Evolutionary conservation across 2,888 invertebrate genomes (phyloP), one percentile per base, ranked within the genome.

Genomic region (Caenorhabditis parvicauda): DNA sequence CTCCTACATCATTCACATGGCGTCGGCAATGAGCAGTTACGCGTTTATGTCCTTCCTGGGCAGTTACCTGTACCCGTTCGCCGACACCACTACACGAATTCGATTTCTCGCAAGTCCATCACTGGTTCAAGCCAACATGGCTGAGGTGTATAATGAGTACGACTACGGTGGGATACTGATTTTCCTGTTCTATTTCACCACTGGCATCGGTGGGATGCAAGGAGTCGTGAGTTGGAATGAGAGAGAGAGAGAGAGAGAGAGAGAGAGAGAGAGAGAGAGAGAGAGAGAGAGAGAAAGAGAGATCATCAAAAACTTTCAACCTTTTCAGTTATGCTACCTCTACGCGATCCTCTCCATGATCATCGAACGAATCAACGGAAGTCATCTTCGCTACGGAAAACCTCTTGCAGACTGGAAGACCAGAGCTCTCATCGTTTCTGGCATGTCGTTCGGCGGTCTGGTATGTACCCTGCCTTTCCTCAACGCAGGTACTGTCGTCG

Each of bases 291-390:
- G n/a, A n/a, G 35, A n/a, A 32, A 32, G 9, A n/a, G 35, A 9
- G 35, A 32, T 9, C n/a, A 12, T n/a, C 35, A 32, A 32, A 9
- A n/a, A 32, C 35, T 32, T n/a, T n/a, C 35, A 32, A 32, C 35
- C 9, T 32, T 32, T 32, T n/a, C 35, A 32, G 35, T 9, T n/a
- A n/a, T 12, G 9, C 35, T 32, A 32, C 35, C 9, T 32, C 35
- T 32, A n/a, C 9, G 35, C n/a, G 35, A 58, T 62, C 4, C 54
- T 47, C 24, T 62, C 62, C 4, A 58, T 62, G 54, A 37, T 58
- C 0, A 21, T 62, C 1, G 62, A 62, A 41, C 50, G 54, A 50
- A n/a, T 62, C 2, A 62, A 62, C 28, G 62, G 54, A 38, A 50
- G 54, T 24, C 27, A 48, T 2, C 42, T 57, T 22, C 57, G 50